Evolutionary conservation across 2,888 invertebrate species (phyloP).

Genomic region (Chaetoderma sp.): DNA sequence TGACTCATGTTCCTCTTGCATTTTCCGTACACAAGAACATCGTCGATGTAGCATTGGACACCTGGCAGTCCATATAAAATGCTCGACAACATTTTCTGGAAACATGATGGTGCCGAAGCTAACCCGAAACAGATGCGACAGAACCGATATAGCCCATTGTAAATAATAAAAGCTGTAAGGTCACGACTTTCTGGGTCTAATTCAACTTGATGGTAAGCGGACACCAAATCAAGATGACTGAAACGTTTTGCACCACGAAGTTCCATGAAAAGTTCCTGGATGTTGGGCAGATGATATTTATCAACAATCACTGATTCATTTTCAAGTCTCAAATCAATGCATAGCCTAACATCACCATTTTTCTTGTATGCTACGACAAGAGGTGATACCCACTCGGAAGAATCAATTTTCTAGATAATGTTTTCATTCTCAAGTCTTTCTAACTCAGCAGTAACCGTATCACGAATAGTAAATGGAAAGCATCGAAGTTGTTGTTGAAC

Average conservation of each 20-base stretch:
- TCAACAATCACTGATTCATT: constrained; percentile 16
- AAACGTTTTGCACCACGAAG: constrained; percentile 29
- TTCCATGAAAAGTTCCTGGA: constrained; percentile 30
- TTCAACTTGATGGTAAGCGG: constrained; percentile 40
- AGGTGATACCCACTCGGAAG: background rate
- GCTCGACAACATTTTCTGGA: constrained; percentile 28
- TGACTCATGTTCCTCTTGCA: constrained; percentile 13
- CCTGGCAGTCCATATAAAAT: constrained; percentile 26
- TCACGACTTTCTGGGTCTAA: constrained; percentile 11
- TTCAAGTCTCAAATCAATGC: constrained; percentile 22
- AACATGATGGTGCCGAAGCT: constrained; percentile 14
- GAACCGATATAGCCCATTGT: constrained; percentile 31
- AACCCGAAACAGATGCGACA: constrained; percentile 26
- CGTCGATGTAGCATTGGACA: constrained; percentile 37
- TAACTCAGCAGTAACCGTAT: background rate
- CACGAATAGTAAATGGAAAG: background rate
- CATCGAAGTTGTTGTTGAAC: background rate
- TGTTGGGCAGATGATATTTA: constrained; percentile 12
- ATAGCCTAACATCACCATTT: constrained; percentile 16
- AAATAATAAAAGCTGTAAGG: constrained; percentile 33
- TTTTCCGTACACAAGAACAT: constrained; percentile 29
- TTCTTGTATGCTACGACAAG: constrained; percentile 24
- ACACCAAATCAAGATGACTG: constrained; percentile 34
- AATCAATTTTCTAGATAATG: background rate
- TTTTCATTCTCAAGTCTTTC: background rate